Evolutionary conservation across 2,113 vertebrate genomes (phyloP).

Genomic region (Collichthys lucidus): DNA sequence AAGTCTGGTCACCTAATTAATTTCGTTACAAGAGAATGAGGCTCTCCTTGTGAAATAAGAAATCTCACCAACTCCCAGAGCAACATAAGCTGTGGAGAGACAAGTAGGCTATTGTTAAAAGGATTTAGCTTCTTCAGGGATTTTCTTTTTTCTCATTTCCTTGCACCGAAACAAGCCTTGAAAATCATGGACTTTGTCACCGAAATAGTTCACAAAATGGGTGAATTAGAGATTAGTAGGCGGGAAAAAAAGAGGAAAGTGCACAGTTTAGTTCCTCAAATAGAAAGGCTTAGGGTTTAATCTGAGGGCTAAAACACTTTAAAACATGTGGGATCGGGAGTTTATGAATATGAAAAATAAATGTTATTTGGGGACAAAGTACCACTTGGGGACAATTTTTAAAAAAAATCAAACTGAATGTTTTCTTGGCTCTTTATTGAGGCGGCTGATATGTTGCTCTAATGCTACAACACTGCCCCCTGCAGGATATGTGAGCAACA

Average conservation of each 20-base stretch:
- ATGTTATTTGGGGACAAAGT: conserved; percentile 42
- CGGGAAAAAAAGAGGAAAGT: background rate
- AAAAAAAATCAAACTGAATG: background rate
- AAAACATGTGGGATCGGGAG: conserved; percentile 22
- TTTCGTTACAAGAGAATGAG: background rate
- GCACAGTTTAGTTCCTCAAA: conserved; percentile 37
- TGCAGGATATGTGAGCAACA: conserved; percentile 42
- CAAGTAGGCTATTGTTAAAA: conserved; percentile 56
- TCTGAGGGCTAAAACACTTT: conserved; percentile 29
- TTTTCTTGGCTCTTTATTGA: background rate
- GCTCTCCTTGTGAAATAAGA: conserved; percentile 33
- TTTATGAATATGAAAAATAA: conserved; percentile 36
- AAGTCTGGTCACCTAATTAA: conserved; percentile 9
- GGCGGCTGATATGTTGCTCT: background rate
- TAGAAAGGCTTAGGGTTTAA: conserved; percentile 51
- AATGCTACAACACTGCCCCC: conserved; percentile 60
- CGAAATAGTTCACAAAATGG: conserved; percentile 52
- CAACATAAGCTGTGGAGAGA: conserved; percentile 23
- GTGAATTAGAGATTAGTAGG: conserved; percentile 56
- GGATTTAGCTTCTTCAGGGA: conserved; percentile 48
- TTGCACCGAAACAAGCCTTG: conserved; percentile 2
- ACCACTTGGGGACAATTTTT: conserved; percentile 21
- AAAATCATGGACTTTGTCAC: conserved; percentile 44
- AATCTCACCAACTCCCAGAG: conserved; percentile 21
- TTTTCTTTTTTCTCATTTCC: conserved; percentile 5